phyloP scores from a whole-genome alignment of 1,140 invertebrate species.

The Araneus ventricosus region DNA sequence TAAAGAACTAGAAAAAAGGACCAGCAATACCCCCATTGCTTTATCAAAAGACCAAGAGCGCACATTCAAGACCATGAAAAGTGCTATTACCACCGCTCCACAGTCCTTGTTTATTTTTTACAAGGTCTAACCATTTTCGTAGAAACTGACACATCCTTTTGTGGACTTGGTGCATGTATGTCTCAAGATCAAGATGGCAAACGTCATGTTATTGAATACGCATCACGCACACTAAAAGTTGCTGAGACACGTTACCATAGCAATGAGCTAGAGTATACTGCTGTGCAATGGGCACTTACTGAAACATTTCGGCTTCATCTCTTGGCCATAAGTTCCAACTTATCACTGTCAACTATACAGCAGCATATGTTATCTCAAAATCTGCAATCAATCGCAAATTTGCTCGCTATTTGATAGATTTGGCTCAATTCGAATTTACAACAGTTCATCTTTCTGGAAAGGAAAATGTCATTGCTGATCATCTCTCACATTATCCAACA shows the following conservation, averaged over 20 bases:
- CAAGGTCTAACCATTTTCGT: neutral
- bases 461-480: neutral
- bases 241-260: neutral
- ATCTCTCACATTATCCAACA: too few relatives aligned
- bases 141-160: conserved; percentile 19
- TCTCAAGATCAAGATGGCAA: conserved; percentile 35
- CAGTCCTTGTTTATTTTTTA: conserved; percentile 18
- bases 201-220: neutral
- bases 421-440: conserved; percentile 15
- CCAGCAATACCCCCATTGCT: too few relatives aligned
- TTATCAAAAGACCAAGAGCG: conserved; percentile 15
- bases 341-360: neutral
- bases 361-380: neutral
- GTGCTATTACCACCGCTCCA: neutral
- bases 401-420: neutral
- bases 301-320: neutral
- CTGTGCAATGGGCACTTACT: neutral
- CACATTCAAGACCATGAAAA: conserved; percentile 30
- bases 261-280: neutral
- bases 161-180: neutral
- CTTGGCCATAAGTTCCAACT: neutral
- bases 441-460: neutral
- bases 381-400: neutral
- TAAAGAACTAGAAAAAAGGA: too few relatives aligned
- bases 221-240: neutral